A percentile compares a stretch with the other conserved stretches of the same genome.
These are phyloP conservation scores for Poeciliopsis gracilis DNA, from an alignment of 2,797 vertebrate species.

Conservation along the genomic window DNA sequence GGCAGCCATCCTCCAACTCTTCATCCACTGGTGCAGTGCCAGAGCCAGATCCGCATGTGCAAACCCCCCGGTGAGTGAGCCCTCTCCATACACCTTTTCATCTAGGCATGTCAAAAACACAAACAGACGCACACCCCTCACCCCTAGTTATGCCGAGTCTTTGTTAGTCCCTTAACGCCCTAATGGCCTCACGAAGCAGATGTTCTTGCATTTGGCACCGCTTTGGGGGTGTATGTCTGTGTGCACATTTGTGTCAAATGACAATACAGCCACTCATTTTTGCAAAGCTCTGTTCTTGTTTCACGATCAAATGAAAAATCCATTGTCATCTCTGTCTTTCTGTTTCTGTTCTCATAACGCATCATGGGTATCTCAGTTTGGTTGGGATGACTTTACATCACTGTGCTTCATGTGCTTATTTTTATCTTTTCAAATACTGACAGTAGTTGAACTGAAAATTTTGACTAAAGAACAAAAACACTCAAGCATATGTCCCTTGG, in stretches of 20 bases:
- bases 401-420: constrained; percentile 26
- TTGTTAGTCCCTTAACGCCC: constrained; percentile 35
- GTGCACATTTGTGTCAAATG: constrained; percentile 15
- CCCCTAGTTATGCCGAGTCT: constrained; percentile 24
- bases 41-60: constrained; percentile 94
- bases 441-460: constrained; percentile 46
- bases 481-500: constrained; percentile 24
- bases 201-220: constrained; percentile 54
- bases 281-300: constrained; percentile 26
- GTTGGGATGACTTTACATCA: constrained; percentile 44
- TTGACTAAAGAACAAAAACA: constrained; percentile 47
- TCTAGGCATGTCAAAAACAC: constrained; percentile 39
- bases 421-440: constrained; percentile 47
- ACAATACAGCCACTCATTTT: constrained; percentile 27
- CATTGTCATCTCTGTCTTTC: constrained; percentile 45
- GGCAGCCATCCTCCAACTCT: constrained; percentile 75
- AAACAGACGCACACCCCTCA: constrained; percentile 37
- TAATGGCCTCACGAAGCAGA: constrained; percentile 44
- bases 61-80: constrained; percentile 89
- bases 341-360: constrained; percentile 37
- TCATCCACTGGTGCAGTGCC: constrained; percentile 88
- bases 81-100: constrained; percentile 22
- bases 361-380: constrained; percentile 35
- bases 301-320: constrained; percentile 32
- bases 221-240: constrained; percentile 14